A percentile compares a stretch with the other conserved stretches of the same genome.
Conservation (phyloP, 2,113 vertebrate species). For the Chauna torquata region DNA sequence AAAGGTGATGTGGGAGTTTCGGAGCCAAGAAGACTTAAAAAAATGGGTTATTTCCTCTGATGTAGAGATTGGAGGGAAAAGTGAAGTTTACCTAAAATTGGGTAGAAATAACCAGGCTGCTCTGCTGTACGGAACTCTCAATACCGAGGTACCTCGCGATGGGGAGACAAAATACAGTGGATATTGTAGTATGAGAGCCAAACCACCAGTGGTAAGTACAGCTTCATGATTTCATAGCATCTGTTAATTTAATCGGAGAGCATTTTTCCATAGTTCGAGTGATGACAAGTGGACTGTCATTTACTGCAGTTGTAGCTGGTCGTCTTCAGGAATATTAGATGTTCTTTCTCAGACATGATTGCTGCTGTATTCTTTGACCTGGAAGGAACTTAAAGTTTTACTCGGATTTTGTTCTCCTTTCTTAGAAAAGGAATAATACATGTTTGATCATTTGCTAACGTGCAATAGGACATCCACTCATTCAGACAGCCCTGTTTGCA, state of each 20-base stretch:
- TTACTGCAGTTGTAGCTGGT: background rate
- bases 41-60: slow-evolving; percentile 90
- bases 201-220: slow-evolving; percentile 80
- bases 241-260: background rate
- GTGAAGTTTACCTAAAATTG: slow-evolving; percentile 83
- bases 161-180: slow-evolving; percentile 91
- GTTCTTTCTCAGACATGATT: background rate
- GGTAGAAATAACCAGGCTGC: slow-evolving; percentile 85
- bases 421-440: background rate
- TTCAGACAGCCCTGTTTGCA: background rate
- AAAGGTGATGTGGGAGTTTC: slow-evolving; percentile 89
- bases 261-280: background rate
- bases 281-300: background rate
- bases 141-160: slow-evolving; percentile 80
- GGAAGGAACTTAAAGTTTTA: background rate
- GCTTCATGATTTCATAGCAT: background rate
- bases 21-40: slow-evolving; percentile 83
- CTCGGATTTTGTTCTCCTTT: background rate
- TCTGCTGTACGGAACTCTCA: slow-evolving; percentile 86
- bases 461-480: background rate
- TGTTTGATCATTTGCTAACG: background rate
- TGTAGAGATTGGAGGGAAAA: slow-evolving; percentile 88
- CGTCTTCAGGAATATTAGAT: background rate
- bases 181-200: slow-evolving; percentile 87
- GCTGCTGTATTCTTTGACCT: background rate